Evolutionary conservation across 2,888 invertebrate species (phyloP).

Genomic region (Sminthurides aquaticus): DNA sequence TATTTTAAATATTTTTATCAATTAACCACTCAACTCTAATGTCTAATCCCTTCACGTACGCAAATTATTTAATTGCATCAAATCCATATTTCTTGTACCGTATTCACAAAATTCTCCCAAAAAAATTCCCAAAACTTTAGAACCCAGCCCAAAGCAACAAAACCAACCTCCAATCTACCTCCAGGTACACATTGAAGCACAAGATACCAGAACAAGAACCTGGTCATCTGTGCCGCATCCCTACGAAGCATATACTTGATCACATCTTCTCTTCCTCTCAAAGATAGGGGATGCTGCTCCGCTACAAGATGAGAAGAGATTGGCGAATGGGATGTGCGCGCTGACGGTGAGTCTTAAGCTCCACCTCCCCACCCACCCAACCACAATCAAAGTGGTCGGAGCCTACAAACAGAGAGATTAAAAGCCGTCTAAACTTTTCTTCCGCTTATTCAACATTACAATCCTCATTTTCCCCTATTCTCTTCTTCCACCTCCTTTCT

Average conservation of each 20-base stretch:
- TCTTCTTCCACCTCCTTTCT: slow-evolving; percentile 5
- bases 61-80: too few relatives aligned
- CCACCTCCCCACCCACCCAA: slow-evolving; percentile 22
- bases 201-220: neutral
- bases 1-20: too few relatives aligned
- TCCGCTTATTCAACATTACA: slow-evolving; percentile 5
- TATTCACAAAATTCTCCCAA: too few relatives aligned
- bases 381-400: slow-evolving; percentile 24
- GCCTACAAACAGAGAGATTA: slow-evolving; percentile 17
- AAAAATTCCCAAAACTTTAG: neutral
- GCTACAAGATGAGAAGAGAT: neutral
- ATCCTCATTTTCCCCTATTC: slow-evolving; percentile 4
- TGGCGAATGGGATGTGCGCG: slow-evolving; percentile 20
- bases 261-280: neutral
- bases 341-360: slow-evolving; percentile 10
- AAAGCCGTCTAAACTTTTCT: neutral
- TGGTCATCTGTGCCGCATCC: neutral
- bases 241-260: neutral
- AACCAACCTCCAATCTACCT: too few relatives aligned
- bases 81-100: too few relatives aligned
- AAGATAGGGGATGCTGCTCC: slow-evolving; percentile 6
- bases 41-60: too few relatives aligned
- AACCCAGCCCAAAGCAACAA: neutral
- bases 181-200: too few relatives aligned
- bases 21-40: too few relatives aligned